Conservation (phyloP, 2,888 invertebrate genomes). For the Norana najaformis region DNA sequence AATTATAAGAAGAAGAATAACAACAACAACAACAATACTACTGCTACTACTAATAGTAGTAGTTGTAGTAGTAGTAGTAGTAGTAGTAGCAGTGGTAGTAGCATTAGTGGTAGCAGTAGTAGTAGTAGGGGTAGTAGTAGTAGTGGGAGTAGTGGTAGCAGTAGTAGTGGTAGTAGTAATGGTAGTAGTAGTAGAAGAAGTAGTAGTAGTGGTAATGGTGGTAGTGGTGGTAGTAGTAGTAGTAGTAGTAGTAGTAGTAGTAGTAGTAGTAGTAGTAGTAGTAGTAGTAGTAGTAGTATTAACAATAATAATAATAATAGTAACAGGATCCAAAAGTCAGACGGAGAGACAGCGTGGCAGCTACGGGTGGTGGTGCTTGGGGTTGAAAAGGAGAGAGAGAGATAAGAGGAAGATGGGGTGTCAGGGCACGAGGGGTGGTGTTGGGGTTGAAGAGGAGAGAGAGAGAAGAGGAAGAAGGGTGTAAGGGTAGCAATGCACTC, state of each 20-base stretch:
- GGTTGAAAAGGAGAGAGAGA: too few species aligned
- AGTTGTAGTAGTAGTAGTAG: neutral
- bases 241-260: neutral
- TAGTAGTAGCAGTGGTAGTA: neutral
- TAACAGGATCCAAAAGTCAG: too few species aligned
- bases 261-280: neutral
- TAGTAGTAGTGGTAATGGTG: neutral
- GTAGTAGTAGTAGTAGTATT: neutral
- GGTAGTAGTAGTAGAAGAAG: neutral
- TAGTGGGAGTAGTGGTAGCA: neutral
- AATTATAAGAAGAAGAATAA: too few species aligned
- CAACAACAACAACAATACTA: too few species aligned
- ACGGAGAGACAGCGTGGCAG: too few species aligned
- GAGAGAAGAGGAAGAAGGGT: constrained; percentile 23
- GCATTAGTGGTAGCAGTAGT: neutral
- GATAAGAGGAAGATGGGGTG: constrained; percentile 24
- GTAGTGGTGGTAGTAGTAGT: neutral
- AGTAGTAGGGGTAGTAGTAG: neutral
- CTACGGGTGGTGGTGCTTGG: too few species aligned
- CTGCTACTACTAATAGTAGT: too few species aligned
- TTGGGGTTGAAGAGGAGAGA: constrained; percentile 23
- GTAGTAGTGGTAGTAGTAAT: neutral
- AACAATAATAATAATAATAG: neutral
- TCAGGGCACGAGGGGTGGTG: constrained; percentile 10
- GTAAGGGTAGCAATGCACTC: neutral